Evolutionary conservation across 1,140 invertebrate species (phyloP).

Genomic region (Melanaphis sacchari): DNA sequence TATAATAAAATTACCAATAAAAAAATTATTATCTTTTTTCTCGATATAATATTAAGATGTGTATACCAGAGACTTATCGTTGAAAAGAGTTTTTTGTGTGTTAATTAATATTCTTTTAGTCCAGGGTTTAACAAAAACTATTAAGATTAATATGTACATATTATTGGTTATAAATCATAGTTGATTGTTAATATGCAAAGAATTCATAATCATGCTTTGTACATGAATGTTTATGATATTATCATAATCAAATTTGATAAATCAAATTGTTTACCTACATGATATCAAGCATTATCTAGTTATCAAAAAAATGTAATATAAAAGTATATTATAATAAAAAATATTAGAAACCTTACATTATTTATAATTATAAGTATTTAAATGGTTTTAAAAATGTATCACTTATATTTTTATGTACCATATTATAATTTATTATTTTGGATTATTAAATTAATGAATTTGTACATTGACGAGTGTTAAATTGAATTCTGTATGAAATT

Average conservation of each 20-base stretch:
- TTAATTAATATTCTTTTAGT: neutral
- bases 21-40: neutral
- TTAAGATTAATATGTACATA: constrained; percentile 27
- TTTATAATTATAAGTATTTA: neutral
- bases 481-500: neutral
- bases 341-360: neutral
- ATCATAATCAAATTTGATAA: neutral
- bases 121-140: neutral
- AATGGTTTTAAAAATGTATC: neutral
- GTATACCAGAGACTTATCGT: neutral
- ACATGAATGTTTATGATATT: neutral
- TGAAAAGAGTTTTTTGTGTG: neutral
- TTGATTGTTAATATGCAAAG: neutral
- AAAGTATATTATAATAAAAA: too few species aligned
- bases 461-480: neutral
- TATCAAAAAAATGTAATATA: too few species aligned
- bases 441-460: neutral
- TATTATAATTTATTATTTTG: neutral
- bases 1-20: constrained; percentile 28
- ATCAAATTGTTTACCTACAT: neutral
- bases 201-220: neutral
- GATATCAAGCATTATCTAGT: neutral
- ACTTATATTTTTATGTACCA: neutral
- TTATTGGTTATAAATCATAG: constrained; percentile 17
- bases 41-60: neutral